Conservation (phyloP, 2,888 invertebrate genomes). For the Drosophila maculinotata region DNA sequence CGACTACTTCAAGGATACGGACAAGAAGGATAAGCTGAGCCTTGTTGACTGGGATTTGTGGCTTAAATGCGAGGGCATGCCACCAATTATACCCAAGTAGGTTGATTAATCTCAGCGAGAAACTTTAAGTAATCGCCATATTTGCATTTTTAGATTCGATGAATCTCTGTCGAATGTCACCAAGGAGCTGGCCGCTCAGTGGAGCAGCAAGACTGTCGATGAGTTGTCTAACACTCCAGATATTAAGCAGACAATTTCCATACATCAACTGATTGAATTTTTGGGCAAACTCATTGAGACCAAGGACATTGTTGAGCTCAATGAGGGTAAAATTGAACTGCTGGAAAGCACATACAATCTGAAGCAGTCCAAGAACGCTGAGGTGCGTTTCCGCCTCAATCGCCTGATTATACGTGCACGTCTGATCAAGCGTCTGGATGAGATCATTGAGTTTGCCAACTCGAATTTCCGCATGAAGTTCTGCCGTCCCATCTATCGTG, state of each 20-base stretch:
- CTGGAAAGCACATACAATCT: constrained; percentile 89
- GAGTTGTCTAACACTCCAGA: constrained; percentile 85
- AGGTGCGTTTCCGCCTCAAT: constrained; percentile 92
- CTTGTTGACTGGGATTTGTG: constrained; percentile 94
- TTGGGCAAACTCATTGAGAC: constrained; percentile 89
- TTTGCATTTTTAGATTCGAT: constrained; percentile 87
- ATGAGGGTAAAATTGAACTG: constrained; percentile 86
- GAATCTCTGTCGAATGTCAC: constrained; percentile 88
- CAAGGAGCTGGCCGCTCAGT: constrained; percentile 86
- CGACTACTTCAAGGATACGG: constrained; percentile 88
- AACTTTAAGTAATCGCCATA: background rate
- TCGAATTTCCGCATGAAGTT: constrained; percentile 96
- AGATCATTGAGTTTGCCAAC: constrained; percentile 91
- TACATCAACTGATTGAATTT: constrained; percentile 89
- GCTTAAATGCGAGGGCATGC: constrained; percentile 94
- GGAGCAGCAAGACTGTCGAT: constrained; percentile 86
- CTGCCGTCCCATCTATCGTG: constrained; percentile 94
- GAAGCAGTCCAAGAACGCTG: constrained; percentile 89
- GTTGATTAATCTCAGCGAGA: constrained; percentile 51
- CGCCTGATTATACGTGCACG: constrained; percentile 91
- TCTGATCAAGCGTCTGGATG: constrained; percentile 88
- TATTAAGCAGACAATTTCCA: constrained; percentile 87
- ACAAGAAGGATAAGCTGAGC: constrained; percentile 85
- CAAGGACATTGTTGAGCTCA: constrained; percentile 84
- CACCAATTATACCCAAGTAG: constrained; percentile 93